phyloP scores from a whole-genome alignment of 2,888 invertebrate species.

The Pogonocherus hispidulus region DNA sequence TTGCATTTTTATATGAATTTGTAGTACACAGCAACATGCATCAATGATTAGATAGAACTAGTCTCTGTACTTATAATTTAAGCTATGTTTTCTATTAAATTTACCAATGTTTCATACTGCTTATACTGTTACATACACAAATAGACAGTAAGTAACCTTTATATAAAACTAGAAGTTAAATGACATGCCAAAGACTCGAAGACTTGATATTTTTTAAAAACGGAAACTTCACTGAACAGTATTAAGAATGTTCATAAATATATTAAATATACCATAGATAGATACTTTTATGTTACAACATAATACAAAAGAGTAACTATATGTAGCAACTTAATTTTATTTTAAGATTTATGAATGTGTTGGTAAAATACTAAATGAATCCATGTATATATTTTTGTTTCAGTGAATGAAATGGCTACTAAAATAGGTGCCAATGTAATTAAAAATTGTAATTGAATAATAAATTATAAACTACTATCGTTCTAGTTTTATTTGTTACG shows the following conservation, averaged over 20 bases:
- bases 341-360: slow-evolving; percentile 42
- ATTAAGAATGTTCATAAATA: slow-evolving; percentile 34
- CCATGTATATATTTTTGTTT: slow-evolving; percentile 53
- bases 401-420: slow-evolving; percentile 56
- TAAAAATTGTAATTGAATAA: slow-evolving; percentile 47
- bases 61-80: slow-evolving; percentile 1
- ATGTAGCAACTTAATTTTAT: slow-evolving; percentile 42
- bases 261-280: slow-evolving; percentile 39
- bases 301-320: slow-evolving; percentile 17
- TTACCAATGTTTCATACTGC: slow-evolving; percentile 14
- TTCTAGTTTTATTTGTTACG: not conserved
- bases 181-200: slow-evolving; percentile 47
- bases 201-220: slow-evolving; percentile 45
- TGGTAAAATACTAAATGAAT: slow-evolving; percentile 50
- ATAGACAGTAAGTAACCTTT: slow-evolving; percentile 29
- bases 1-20: slow-evolving; percentile 31
- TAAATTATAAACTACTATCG: slow-evolving; percentile 22
- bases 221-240: slow-evolving; percentile 32
- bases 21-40: slow-evolving; percentile 22
- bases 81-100: slow-evolving; percentile 14
- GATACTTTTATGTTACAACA: slow-evolving; percentile 34
- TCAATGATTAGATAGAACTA: slow-evolving; percentile 20
- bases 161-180: slow-evolving; percentile 22
- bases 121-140: slow-evolving; percentile 25
- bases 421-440: slow-evolving; percentile 61